A percentile compares a stretch with the other conserved stretches of the same genome.
phyloP scores from a whole-genome alignment of 2,113 vertebrate genomes.

The Pithys albifrons region DNA sequence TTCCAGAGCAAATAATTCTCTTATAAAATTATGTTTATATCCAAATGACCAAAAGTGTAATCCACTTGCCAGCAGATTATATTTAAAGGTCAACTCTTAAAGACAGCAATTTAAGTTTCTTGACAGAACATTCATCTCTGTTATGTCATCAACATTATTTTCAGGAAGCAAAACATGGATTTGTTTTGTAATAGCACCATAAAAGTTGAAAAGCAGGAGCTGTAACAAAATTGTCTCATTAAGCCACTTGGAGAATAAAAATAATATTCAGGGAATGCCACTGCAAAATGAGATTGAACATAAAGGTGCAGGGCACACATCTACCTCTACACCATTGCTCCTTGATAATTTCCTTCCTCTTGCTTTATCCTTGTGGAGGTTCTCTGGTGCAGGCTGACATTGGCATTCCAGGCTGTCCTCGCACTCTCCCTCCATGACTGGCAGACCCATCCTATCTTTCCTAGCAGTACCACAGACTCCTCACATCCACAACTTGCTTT shows the following conservation, averaged over 20 bases:
- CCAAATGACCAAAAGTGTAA: background rate
- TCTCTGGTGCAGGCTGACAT: background rate
- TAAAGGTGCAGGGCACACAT: accelerated
- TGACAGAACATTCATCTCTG: background rate
- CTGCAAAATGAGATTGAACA: background rate
- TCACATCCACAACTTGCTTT: background rate
- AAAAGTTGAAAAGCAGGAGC: background rate
- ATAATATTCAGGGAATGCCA: accelerated
- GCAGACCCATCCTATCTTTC: accelerated
- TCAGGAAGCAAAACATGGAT: background rate
- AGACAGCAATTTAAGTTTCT: background rate
- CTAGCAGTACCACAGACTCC: accelerated
- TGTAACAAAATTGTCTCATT: background rate
- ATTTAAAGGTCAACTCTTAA: background rate
- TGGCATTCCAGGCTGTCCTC: background rate
- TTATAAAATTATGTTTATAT: background rate
- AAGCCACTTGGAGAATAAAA: background rate
- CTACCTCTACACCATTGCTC: background rate
- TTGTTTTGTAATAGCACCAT: background rate
- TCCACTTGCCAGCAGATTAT: background rate
- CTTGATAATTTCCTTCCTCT: background rate
- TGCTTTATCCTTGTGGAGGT: background rate
- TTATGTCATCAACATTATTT: background rate
- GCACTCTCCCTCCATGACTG: background rate
- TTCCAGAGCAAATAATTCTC: background rate